A percentile compares a stretch with the other conserved stretches of the same genome.
phyloP scores from a whole-genome alignment of 2,113 vertebrate species.

The Todiramphus saurophagus region DNA sequence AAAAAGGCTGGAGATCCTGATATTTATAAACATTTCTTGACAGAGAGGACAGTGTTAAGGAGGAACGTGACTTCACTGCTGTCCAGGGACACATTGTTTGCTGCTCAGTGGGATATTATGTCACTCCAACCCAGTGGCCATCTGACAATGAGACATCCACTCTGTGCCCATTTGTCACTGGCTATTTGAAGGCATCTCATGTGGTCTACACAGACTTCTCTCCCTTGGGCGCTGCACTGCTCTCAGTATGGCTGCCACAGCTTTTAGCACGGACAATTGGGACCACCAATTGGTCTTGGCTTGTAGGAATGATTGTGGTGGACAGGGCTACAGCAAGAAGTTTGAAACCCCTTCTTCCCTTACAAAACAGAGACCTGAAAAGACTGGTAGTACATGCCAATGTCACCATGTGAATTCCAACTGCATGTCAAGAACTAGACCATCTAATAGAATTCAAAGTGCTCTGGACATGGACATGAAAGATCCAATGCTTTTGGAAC shows the following conservation, averaged over 20 bases:
- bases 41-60: not conserved
- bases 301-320: not conserved
- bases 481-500: not conserved
- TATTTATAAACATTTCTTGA: conserved; percentile 54
- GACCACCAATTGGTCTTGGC: not conserved
- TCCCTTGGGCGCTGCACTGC: not conserved
- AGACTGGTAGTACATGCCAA: not conserved
- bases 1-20: not conserved
- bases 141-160: not conserved
- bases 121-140: conserved; percentile 64
- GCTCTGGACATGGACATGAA: not conserved
- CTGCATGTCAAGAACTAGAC: not conserved
- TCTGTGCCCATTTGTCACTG: not conserved
- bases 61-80: not conserved
- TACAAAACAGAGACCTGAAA: not conserved
- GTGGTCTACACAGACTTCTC: not conserved
- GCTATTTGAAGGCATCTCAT: not conserved
- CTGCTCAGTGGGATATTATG: not conserved
- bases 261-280: not conserved
- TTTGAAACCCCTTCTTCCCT: not conserved
- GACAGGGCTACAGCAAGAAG: not conserved
- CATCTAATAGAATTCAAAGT: fast-evolving
- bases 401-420: not conserved
- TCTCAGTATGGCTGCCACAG: not conserved
- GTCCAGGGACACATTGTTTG: conserved; percentile 36